phyloP scores from a whole-genome alignment of 2,888 invertebrate species.

The Hypolimnas misippus region DNA sequence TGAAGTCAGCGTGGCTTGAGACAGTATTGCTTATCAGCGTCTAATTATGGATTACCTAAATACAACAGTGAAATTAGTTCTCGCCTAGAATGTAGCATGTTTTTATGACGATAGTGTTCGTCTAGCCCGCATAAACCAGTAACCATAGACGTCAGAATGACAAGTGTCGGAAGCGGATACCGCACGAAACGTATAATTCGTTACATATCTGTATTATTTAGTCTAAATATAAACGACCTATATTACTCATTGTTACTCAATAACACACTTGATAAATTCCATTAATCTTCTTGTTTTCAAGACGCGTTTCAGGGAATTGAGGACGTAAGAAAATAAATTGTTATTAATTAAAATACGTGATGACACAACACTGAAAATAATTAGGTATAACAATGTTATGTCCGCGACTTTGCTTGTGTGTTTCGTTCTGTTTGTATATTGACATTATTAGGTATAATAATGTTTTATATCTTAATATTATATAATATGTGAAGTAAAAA shows the following conservation, averaged over 20 bases:
- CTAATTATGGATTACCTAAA: no score
- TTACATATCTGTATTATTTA: conserved; percentile 14
- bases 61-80: no score
- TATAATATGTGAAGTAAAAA: no score
- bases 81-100: no score
- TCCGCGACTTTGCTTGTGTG: neutral
- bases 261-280: conserved; percentile 2
- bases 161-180: no score
- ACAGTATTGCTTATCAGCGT: no score
- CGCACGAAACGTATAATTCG: neutral
- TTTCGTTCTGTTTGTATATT: no score
- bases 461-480: no score
- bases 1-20: no score
- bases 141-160: neutral
- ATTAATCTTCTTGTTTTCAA: conserved; percentile 10
- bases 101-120: no score
- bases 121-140: no score
- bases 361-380: neutral
- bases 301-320: neutral
- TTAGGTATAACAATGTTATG: neutral
- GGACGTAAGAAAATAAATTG: neutral
- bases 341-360: conserved; percentile 3
- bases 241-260: conserved; percentile 25
- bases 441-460: no score
- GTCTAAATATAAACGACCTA: conserved; percentile 35